Conservation (phyloP, 2,888 invertebrate genomes). For the Suillia variegata region DNA sequence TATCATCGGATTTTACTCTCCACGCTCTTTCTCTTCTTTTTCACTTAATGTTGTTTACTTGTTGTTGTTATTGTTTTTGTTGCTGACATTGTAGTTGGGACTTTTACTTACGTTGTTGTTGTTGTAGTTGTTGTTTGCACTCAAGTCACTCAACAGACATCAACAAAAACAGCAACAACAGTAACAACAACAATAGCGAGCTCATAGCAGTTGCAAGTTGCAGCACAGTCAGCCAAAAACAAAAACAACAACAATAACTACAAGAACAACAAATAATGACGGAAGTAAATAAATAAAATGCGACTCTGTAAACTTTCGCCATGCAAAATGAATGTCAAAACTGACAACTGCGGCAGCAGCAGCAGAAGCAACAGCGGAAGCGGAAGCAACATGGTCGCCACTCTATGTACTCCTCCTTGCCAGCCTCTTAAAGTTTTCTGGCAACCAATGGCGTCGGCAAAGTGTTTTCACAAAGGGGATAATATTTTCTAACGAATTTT, state of each 20-base stretch:
- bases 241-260: background rate
- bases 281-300: background rate
- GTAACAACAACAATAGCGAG: background rate
- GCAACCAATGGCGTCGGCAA: too few species aligned
- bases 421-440: background rate
- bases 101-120: background rate
- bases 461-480: too few species aligned
- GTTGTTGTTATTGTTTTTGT: too few species aligned
- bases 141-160: conserved; percentile 4
- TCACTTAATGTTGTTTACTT: too few species aligned
- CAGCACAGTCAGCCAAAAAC: background rate
- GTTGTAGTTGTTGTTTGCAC: background rate
- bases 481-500: too few species aligned
- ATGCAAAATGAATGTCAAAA: conserved; percentile 6
- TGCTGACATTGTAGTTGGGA: background rate
- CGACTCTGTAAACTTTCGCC: background rate
- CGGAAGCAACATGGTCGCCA: background rate
- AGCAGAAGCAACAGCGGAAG: conserved; percentile 3
- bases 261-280: background rate
- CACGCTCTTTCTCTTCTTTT: too few species aligned
- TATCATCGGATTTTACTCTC: background rate
- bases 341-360: background rate
- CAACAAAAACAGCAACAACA: background rate
- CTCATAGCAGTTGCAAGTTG: too few species aligned
- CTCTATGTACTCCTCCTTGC: background rate